Base-by-base conservation (phyloP, 2,888 invertebrate species). In the Unio pictorum region DNA sequence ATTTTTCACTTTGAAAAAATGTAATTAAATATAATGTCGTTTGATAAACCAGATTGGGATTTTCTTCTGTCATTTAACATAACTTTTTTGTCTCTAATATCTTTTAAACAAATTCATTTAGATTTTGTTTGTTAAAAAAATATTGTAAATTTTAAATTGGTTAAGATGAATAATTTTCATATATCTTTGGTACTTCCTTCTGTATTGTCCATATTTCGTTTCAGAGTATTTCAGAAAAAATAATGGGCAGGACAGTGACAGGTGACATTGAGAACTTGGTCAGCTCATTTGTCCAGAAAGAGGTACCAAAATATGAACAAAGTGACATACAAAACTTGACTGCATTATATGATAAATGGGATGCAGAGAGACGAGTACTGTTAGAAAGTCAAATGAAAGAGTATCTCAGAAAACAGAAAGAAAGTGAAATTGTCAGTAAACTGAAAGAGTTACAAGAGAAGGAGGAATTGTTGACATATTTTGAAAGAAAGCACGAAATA, bases 391-490 rank as follows among this genome's bases (percentile, higher is more conserved):
- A 85, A 67, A 68, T 83, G 15, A 63, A 67, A 28, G 72, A 76
- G 60, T 77, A 73, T 66, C 66, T 67, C 58, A 71, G 64, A 57
- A 34, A 69, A 23, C 28, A 77, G 30, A 82, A 79, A 59, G 68
- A 77, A 55, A 72, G 73, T 58, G 83, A 80, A 67, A 82, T 86
- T 55, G 71, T 80, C 66, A 54, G 67, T 20, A 83, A 81, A 71
- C 63, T 87, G n/a, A 69, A 75, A 56, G 78, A 80, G 18, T 56
- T 87, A n/a, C 81, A 84, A 62, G 80, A 84, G 67, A 84, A 83
- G 56, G 87, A 88, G 71, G 86, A 88, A 66, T 61, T 85, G 56
- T 67, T 88, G 61, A 73, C 80, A 6, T 87, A 80, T 68, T 88
- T 86, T 76, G 86, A 86, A 54, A 66, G 80, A 60, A 62, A 79